Evolutionary conservation across 2,888 invertebrate species (phyloP), one percentile per base, ranked within the genome.

Genomic region (Aquatica leii): DNA sequence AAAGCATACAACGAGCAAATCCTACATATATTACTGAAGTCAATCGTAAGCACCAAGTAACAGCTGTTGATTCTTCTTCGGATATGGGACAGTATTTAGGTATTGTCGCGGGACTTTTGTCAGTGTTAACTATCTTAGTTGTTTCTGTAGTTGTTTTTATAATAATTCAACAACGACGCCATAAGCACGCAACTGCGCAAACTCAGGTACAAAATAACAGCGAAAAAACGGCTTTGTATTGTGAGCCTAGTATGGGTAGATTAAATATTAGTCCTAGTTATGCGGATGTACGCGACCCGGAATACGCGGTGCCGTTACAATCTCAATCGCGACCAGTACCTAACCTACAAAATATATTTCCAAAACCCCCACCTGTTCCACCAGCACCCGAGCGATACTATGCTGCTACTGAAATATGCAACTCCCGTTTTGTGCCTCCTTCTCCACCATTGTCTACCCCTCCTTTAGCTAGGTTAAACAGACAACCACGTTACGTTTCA

Each of bases 311-410:
- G 62, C 88, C 88, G 49, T 84, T 87, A 70, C 85, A 86, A 79
- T 75, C 75, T 21, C 82, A 84, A 67, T 81, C 84, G 65, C 84
- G 84, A 58, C 80, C 78, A 50, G 85, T 84, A 37, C 86, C 85
- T 41, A 79, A 84, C 56, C 76, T 86, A 67, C 86, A 86, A 74
- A 84, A 84, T 76, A 84, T 87, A 77, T 84, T 86, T 75, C 86
- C 86, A 59, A 84, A 87, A 79, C 88, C 86, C 69, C 87, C 86
- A 57, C 85, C 87, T 67, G 85, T 87, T 75, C 89, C 89, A 68
- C 90, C 89, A 59, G 88, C 88, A 41, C 86, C 87, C 67, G 89
- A 89, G 81, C 86, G 88, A 80, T 90, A 90, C 82, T 90, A 90
- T 82, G 89, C 90, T 70, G 88, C 89, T 72, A 87, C 89, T 67